These are phyloP conservation scores for Andrena haemorrhoa DNA, from an alignment of 2,888 invertebrate species.

Conservation along the genomic window DNA sequence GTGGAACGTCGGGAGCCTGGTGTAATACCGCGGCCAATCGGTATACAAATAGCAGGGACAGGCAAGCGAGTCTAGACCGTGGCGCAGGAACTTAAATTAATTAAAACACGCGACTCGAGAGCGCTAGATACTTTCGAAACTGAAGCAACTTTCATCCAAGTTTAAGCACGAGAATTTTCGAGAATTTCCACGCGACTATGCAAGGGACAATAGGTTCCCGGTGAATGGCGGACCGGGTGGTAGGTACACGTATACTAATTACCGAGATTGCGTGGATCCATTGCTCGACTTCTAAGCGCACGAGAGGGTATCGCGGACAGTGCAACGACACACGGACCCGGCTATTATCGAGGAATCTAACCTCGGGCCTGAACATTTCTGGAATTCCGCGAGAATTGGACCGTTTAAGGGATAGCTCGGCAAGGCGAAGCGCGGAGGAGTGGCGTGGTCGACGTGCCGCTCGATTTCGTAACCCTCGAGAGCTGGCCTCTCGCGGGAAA, in stretches of 20 bases:
- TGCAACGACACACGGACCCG: too few species aligned
- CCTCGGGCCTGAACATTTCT: constrained; percentile 1
- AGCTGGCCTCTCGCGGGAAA: not conserved
- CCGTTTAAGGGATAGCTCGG: constrained; percentile 11
- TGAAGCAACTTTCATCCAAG: not conserved
- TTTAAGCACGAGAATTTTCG: not conserved
- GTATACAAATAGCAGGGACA: not conserved
- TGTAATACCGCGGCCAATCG: not conserved
- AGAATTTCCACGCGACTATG: not conserved
- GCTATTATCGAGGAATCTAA: constrained; percentile 19
- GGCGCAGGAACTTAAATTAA: constrained; percentile 1
- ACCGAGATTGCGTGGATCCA: not conserved
- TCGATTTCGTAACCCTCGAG: not conserved
- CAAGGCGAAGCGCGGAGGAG: not conserved
- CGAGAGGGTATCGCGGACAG: not conserved
- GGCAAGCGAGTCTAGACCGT: not conserved
- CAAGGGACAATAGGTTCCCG: not conserved
- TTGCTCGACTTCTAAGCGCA: not conserved
- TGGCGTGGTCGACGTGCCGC: not conserved
- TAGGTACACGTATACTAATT: not conserved
- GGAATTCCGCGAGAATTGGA: constrained; percentile 12
- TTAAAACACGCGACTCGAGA: not conserved
- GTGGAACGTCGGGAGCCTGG: not conserved
- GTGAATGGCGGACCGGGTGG: not conserved
- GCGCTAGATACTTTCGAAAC: not conserved